Evolutionary conservation across 2,113 vertebrate genomes (phyloP), one percentile per base, ranked within the genome.

Genomic region (Ptilonorhynchus violaceus): DNA sequence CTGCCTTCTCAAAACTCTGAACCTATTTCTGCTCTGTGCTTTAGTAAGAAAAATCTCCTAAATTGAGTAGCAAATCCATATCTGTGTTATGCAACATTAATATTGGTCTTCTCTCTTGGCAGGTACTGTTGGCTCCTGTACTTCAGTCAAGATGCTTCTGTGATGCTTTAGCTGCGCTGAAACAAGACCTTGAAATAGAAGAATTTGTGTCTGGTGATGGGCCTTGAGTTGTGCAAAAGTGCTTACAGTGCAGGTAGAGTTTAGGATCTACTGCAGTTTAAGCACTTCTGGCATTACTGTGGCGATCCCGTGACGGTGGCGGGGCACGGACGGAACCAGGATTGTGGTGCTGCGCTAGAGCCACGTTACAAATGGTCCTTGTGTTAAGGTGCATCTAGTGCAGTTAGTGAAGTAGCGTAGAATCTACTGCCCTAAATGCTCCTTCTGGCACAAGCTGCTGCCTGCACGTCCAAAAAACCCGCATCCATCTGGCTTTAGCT

Each of bases 381-480:
- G 99, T 99, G 99, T 98, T 99, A 99, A 99, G 99, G 99, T 99
- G 99, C 99, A 99, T 99, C 99, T 99, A 99, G 99, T 99, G 99
- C 99, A 99, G 99, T 99, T 98, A 99, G 99, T 99, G 98, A 99
- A 98, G 88, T 98, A 98, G 97, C 96, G 98, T 98, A 98, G 98
- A 98, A 99, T 99, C 99, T 99, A 99, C 99, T 99, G 99, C 99
- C 98, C 99, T 99, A 98, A 99, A 98, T 99, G 99, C 99, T 98
- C 99, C 99, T 99, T 99, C 98, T 99, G 98, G 98, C 99, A 99
- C 98, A 99, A 98, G 98, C 96, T 95, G 96, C 97, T 97, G 96
- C 96, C 91, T 86, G 68, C 13, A 55, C 97, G 27, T 56, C 95
- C 31, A n/a, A 47, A 46, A 69, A 77, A 80, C 4, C 39, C 0